Conservation (phyloP, 1,140 invertebrate genomes). For the Lordiphosa collinella region DNA sequence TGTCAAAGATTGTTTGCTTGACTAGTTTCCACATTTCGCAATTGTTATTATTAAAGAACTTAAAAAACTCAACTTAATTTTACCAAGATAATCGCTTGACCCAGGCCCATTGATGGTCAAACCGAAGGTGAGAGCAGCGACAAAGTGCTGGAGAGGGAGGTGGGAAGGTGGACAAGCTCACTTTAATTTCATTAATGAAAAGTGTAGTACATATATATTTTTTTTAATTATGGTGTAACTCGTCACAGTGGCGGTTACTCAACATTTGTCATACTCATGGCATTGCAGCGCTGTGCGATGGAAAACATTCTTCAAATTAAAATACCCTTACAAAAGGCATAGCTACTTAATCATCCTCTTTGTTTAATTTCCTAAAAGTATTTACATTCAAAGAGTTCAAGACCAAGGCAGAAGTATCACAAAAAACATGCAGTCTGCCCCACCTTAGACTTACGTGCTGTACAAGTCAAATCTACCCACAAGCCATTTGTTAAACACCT, state of each 20-base stretch:
- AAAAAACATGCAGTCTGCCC: too few species aligned
- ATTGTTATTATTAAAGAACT: constrained; percentile 42
- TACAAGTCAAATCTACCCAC: too few species aligned
- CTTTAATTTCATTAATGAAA: constrained; percentile 59
- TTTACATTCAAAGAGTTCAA: too few species aligned
- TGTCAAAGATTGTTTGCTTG: constrained; percentile 48
- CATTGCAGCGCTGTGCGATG: neutral
- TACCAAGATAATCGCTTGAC: constrained; percentile 41
- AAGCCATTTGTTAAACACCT: too few species aligned
- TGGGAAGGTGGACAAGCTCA: constrained; percentile 13
- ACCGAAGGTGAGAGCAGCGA: constrained; percentile 24
- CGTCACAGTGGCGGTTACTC: constrained; percentile 24
- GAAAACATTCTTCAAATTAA: constrained; percentile 18
- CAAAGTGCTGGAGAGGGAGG: constrained; percentile 5
- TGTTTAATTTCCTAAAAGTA: too few species aligned
- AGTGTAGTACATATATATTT: neutral
- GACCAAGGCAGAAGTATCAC: too few species aligned
- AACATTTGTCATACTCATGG: constrained; percentile 20
- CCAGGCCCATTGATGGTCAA: constrained; percentile 8
- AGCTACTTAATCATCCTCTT: too few species aligned
- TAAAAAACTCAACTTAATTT: constrained; percentile 32
- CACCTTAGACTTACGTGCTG: too few species aligned
- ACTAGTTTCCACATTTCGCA: constrained; percentile 43
- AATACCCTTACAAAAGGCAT: constrained; percentile 19
- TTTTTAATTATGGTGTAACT: constrained; percentile 15